Evolutionary conservation across 2,888 invertebrate genomes (phyloP).

Genomic region (Panzeria rudis): DNA sequence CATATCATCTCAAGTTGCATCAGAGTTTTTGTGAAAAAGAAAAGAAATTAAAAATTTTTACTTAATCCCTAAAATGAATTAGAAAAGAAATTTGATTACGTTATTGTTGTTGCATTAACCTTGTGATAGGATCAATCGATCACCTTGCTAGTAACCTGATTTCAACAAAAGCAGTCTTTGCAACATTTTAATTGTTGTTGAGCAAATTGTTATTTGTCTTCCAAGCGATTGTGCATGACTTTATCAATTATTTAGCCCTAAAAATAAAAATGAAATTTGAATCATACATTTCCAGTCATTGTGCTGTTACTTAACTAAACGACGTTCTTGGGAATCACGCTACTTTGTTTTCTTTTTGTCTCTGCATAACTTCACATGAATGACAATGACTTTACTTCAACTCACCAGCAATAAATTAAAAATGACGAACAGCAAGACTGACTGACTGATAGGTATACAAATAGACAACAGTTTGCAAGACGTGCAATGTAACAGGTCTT

Average conservation of each 20-base stretch:
- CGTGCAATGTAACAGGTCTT: conserved; percentile 26
- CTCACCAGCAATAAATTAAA: conserved; percentile 27
- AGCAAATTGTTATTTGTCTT: conserved; percentile 42
- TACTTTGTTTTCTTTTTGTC: conserved; percentile 4
- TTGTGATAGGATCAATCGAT: conserved; percentile 45
- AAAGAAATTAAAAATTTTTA: conserved; percentile 30
- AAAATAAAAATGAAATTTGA: conserved; percentile 60
- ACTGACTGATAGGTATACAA: conserved; percentile 6
- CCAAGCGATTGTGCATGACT: conserved; percentile 49
- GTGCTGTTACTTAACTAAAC: conserved; percentile 49
- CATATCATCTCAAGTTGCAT: conserved; percentile 72
- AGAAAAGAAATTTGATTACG: conserved; percentile 57
- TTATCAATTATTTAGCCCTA: conserved; percentile 54
- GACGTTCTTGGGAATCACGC: conserved; percentile 64
- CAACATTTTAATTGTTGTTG: conserved; percentile 26
- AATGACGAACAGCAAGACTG: conserved; percentile 4
- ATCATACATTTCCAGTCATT: conserved; percentile 61
- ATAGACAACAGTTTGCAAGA: conserved; percentile 3
- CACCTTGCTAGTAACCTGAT: conserved; percentile 42
- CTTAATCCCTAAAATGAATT: conserved; percentile 48
- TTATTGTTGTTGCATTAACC: conserved; percentile 59
- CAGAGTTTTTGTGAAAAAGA: conserved; percentile 45
- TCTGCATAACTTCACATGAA: conserved; percentile 36
- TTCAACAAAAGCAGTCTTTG: conserved; percentile 44
- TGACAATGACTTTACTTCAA: conserved; percentile 51